These are phyloP conservation scores for Polyergus mexicanus DNA, from an alignment of 1,140 invertebrate genomes.

Conservation along the genomic window DNA sequence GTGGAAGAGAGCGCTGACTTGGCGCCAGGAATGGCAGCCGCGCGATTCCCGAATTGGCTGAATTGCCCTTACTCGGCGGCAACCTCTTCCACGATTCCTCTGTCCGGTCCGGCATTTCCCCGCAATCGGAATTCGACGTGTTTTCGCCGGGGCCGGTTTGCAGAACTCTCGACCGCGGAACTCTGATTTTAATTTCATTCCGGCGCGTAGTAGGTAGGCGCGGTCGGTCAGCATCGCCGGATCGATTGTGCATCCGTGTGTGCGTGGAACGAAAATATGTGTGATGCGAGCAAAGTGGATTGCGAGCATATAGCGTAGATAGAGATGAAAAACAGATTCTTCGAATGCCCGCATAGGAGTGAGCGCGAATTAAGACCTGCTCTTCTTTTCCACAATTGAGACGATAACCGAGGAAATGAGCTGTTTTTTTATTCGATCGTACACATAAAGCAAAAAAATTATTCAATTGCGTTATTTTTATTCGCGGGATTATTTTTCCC, in stretches of 20 bases:
- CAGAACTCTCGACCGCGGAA: constrained; percentile 60
- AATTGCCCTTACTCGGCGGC: constrained; percentile 56
- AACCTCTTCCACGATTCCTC: constrained; percentile 38
- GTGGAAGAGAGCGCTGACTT: constrained; percentile 72
- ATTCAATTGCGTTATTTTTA: constrained; percentile 16
- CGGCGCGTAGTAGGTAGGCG: constrained; percentile 32
- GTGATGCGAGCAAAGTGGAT: constrained; percentile 18
- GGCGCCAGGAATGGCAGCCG: constrained; percentile 72
- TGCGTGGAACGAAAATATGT: not conserved
- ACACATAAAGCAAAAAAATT: not conserved
- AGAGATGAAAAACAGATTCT: constrained; percentile 28
- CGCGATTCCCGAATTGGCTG: constrained; percentile 68
- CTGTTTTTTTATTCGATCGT: not conserved
- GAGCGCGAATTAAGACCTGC: constrained; percentile 46
- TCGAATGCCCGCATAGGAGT: not conserved
- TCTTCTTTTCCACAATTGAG: not conserved
- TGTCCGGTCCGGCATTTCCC: constrained; percentile 53
- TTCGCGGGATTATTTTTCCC: not conserved
- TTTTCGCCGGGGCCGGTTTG: constrained; percentile 62
- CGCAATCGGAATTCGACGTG: constrained; percentile 73
- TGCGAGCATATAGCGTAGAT: not conserved
- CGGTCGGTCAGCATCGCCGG: not conserved
- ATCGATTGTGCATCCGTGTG: constrained; percentile 2
- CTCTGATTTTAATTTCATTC: constrained; percentile 67
- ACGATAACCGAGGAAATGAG: not conserved